phyloP scores from a whole-genome alignment of 2,113 vertebrate species.

The Odocoileus virginianus region DNA sequence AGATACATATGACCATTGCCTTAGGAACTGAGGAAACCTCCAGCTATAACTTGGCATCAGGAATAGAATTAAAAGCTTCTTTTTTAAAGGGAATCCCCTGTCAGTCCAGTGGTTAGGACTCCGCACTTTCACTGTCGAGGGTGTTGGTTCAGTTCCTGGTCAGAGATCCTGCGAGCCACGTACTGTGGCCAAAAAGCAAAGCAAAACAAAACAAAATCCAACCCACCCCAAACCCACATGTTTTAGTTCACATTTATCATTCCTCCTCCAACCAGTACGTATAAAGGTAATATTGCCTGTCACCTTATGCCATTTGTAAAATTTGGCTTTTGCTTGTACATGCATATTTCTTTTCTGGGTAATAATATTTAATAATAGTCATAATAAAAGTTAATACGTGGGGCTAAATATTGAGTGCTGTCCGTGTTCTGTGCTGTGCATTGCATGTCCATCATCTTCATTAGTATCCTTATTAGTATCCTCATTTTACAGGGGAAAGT shows the following conservation, averaged over 20 bases:
- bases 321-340: neutral
- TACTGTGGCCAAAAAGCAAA: neutral
- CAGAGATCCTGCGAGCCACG: neutral
- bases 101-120: neutral
- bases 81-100: neutral
- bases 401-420: neutral
- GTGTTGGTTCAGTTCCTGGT: neutral
- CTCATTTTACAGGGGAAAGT: neutral
- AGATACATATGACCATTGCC: neutral
- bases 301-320: rapidly evolving
- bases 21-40: neutral
- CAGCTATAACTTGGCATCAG: neutral
- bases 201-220: neutral
- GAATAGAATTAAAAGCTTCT: neutral
- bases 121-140: neutral
- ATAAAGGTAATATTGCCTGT: rapidly evolving
- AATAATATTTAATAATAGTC: neutral
- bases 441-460: rapidly evolving
- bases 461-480: rapidly evolving
- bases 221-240: neutral
- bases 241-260: neutral
- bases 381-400: neutral
- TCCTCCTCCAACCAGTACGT: rapidly evolving
- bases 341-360: neutral
- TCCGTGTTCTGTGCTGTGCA: rapidly evolving